Evolutionary conservation across 1,140 invertebrate genomes (phyloP), one percentile per base, ranked within the genome.

Genomic region (Drosophila littoralis): DNA sequence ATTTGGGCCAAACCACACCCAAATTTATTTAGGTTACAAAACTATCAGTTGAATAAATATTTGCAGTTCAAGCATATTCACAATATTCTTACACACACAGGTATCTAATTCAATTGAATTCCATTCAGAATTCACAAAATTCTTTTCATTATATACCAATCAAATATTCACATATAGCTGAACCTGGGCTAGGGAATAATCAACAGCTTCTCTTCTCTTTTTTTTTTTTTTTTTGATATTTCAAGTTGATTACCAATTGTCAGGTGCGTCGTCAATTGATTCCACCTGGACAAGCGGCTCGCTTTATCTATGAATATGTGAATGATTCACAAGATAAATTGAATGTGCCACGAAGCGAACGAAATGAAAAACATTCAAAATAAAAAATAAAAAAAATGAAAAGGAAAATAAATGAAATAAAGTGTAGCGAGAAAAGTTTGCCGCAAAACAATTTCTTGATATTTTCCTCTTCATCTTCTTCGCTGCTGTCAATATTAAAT

Each of bases 251-350:
- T 79, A 73, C 52, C 63, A 63, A 61, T 78, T 70, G 35, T 64
- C 64, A 60, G 50, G 35, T 45, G 52, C 43, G 32, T 61, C 8
- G 48, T 68, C n/a, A 66, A 74, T 71, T 70, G 77, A 75, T 80
- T 51, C 57, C 60, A 66, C 60, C 61, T 66, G 50, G 59, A 81
- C 64, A 88, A 71, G 70, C 77, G 75, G 46, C 43, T 63, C 58
- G 60, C 54, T 75, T 65, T 71, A 50, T 51, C 7, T 51, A 59
- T 66, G 63, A 67, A 67, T 59, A 52, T 77, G 22, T 28, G 76
- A 79, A 79, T 69, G 60, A 71, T 70, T 73, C 79, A 68, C 61
- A 77, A 83, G 84, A 88, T 77, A 77, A 83, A 86, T 88, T 74
- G 77, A 82, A 79, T 68, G 48, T 67, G 55, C 54, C 45, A 35